A percentile compares a stretch with the other conserved stretches of the same genome.
These are phyloP conservation scores for Cephus pygmeus DNA, from an alignment of 2,888 invertebrate genomes.

Conservation along the genomic window DNA sequence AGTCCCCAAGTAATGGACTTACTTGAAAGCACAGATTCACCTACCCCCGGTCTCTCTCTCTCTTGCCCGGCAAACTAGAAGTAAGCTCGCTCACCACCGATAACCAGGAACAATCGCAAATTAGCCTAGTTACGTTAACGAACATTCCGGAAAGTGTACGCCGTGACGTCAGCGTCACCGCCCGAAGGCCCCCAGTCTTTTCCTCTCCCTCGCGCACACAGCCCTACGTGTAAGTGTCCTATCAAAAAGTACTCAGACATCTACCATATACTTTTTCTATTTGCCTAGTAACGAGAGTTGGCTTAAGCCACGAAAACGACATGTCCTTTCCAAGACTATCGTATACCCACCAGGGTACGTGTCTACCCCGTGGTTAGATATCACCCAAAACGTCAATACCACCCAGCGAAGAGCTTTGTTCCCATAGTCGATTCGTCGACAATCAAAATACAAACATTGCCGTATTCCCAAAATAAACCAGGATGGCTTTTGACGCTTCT, in stretches of 20 bases:
- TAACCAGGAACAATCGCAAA: constrained; percentile 25
- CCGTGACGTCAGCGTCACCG: constrained; percentile 12
- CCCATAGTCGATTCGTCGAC: neutral
- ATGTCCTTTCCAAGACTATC: neutral
- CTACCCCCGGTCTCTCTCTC: neutral
- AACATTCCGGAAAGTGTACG: constrained; percentile 6
- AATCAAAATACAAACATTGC: neutral
- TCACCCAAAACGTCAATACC: neutral
- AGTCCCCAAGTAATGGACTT: neutral
- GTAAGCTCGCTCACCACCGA: neutral
- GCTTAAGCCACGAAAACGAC: neutral
- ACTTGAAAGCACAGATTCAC: neutral
- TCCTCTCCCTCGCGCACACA: neutral
- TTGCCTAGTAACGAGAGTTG: neutral
- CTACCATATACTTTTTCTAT: neutral
- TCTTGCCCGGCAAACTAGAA: neutral
- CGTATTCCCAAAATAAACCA: neutral
- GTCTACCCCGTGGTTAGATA: neutral
- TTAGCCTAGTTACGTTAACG: constrained; percentile 26
- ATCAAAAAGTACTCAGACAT: neutral
- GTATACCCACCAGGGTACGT: neutral
- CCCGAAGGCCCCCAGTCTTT: constrained; percentile 4
- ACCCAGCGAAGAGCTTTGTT: neutral
- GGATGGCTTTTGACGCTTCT: neutral
- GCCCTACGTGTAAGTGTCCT: neutral